These are phyloP conservation scores for Eulithis testata DNA, from an alignment of 2,888 invertebrate genomes.

Conservation along the genomic window DNA sequence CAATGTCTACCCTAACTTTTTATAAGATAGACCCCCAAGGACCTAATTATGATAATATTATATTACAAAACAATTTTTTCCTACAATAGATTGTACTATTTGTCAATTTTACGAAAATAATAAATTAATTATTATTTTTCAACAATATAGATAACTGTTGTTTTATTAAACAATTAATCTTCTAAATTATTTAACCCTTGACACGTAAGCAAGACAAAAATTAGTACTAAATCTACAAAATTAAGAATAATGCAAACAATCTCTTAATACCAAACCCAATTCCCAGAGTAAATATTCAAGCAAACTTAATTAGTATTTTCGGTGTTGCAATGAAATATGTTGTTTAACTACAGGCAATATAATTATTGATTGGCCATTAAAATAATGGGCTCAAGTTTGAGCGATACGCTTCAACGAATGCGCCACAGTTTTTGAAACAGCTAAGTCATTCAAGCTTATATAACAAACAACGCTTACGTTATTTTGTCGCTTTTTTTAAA, in stretches of 20 bases:
- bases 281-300: constrained; percentile 77
- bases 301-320: constrained; percentile 77
- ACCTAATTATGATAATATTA: too few species aligned
- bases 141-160: too few species aligned
- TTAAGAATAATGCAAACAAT: constrained; percentile 62
- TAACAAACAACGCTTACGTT: too few species aligned
- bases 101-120: too few species aligned
- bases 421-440: constrained; percentile 29
- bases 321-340: constrained; percentile 66
- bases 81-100: too few species aligned
- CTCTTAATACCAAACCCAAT: constrained; percentile 76
- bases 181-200: too few species aligned
- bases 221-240: constrained; percentile 46
- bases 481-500: too few species aligned
- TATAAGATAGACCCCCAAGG: too few species aligned
- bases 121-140: too few species aligned
- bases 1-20: too few species aligned
- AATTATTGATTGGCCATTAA: constrained; percentile 74
- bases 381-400: constrained; percentile 72
- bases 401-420: constrained; percentile 63
- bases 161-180: too few species aligned
- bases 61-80: too few species aligned
- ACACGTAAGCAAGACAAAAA: background rate
- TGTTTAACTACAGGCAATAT: constrained; percentile 70
- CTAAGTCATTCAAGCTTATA: background rate